Percentiles rank a stretch among this genome's conserved stretches.
Evolutionary conservation across 1,140 invertebrate genomes (phyloP).

Genomic region (Drosophila melanica): DNA sequence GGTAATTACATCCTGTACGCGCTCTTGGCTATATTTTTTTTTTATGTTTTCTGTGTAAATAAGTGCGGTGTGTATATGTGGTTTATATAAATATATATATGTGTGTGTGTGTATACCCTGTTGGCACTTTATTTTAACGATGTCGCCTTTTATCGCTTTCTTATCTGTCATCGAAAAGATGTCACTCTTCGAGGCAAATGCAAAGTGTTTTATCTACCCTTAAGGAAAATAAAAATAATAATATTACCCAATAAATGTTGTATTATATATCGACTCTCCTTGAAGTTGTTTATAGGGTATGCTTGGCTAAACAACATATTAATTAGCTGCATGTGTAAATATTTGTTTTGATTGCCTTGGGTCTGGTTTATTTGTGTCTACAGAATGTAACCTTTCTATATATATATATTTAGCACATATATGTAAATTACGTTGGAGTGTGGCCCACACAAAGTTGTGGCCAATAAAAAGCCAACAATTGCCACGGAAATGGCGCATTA

Average conservation of each 20-base stretch:
- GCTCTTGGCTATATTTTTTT: slow-evolving; percentile 42
- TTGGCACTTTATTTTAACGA: not conserved
- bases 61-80: slow-evolving; percentile 17
- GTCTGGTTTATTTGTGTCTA: slow-evolving; percentile 1
- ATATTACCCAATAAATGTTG: too few species aligned
- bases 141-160: not conserved
- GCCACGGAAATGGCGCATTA: slow-evolving; percentile 79
- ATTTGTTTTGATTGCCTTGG: not conserved
- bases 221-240: too few species aligned
- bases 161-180: not conserved
- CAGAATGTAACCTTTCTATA: not conserved
- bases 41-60: slow-evolving; percentile 58
- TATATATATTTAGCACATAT: slow-evolving; percentile 1
- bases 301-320: slow-evolving; percentile 23
- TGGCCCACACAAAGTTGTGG: slow-evolving; percentile 25
- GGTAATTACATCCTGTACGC: slow-evolving; percentile 78
- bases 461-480: slow-evolving; percentile 68
- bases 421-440: slow-evolving; percentile 37
- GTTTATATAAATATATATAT: not conserved
- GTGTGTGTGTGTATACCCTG: slow-evolving; percentile 1
- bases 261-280: too few species aligned
- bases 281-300: not conserved
- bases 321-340: slow-evolving; percentile 33
- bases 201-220: too few species aligned
- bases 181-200: not conserved